Evolutionary conservation across 2,888 invertebrate genomes (phyloP), one percentile per base, ranked within the genome.

Genomic region (Drosophila borborema): DNA sequence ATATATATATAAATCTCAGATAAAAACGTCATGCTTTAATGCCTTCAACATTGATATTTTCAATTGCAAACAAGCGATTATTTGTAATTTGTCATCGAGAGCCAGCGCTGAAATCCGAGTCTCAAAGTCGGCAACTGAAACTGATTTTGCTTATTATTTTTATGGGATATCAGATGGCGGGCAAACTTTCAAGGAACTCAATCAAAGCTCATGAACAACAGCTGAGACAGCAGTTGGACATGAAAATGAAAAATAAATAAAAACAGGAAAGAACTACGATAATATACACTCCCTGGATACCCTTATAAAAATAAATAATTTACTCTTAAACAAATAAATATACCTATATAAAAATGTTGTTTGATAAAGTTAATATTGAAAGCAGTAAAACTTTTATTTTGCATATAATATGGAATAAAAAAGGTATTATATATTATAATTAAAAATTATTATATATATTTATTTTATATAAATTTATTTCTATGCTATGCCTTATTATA

Each of bases 61-160:
- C 41, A 56, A 70, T 70, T 72, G 62, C 45, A 41, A 76, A 49
- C 60, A 64, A 56, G 65, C 41, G 70, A 73, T 79, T 80, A 78
- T 86, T 77, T 84, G 67, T 79, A 73, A 85, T 85, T 87, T 87
- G 85, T 87, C 82, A 85, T 77, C 81, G 84, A 80, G 81, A 71
- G 64, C 49, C 61, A 59, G 59, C 49, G 62, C 68, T 70, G 77
- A 67, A 81, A 82, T 66, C 53, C 28, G 74, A 81, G 60, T 48
- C 61, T 67, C 74, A 72, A 75, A 77, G 78, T 68, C 67, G 63
- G 63, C 61, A 48, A 48, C 60, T 55, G 49, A 45, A 63, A 63
- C 61, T 60, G 66, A 66, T 55, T 68, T 78, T 72, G 75, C 66
- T 82, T 86, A 71, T 80, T 59, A 46, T 59, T 45, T 38, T 28